phyloP scores from a whole-genome alignment of 2,888 invertebrate species.

The Gastracanthus pulcherrimus region DNA sequence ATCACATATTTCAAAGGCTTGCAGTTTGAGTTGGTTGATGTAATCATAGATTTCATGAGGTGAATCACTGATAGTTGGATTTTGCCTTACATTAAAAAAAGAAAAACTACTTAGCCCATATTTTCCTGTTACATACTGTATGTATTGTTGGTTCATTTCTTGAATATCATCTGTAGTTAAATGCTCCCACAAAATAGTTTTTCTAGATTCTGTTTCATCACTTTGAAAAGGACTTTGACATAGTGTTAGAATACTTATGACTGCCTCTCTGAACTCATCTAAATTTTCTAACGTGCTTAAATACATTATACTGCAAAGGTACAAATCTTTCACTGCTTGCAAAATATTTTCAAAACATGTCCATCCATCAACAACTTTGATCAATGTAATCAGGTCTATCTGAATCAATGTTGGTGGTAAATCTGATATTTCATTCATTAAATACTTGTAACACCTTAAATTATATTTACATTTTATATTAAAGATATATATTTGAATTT shows the following conservation, averaged over 20 bases:
- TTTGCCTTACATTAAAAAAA: conserved; percentile 33
- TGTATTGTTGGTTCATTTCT: conserved; percentile 46
- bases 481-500: background rate
- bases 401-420: conserved; percentile 48
- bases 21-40: conserved; percentile 42
- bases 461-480: conserved; percentile 11
- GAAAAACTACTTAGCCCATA: conserved; percentile 38
- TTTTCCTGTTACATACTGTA: conserved; percentile 40
- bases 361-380: conserved; percentile 52
- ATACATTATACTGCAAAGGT: conserved; percentile 54
- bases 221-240: conserved; percentile 50
- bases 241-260: conserved; percentile 38
- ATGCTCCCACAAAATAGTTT: conserved; percentile 32
- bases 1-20: conserved; percentile 49
- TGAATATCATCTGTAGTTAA: conserved; percentile 49
- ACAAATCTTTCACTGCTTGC: conserved; percentile 53
- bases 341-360: conserved; percentile 45
- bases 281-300: conserved; percentile 45
- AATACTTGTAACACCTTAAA: conserved; percentile 47
- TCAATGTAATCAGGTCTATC: conserved; percentile 41
- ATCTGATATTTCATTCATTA: conserved; percentile 12
- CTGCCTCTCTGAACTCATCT: conserved; percentile 40
- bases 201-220: conserved; percentile 33
- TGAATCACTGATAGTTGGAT: background rate
- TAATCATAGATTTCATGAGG: conserved; percentile 38